These are phyloP conservation scores for Nemotelus pantherinus DNA, from an alignment of 2,888 invertebrate genomes.

Conservation along the genomic window DNA sequence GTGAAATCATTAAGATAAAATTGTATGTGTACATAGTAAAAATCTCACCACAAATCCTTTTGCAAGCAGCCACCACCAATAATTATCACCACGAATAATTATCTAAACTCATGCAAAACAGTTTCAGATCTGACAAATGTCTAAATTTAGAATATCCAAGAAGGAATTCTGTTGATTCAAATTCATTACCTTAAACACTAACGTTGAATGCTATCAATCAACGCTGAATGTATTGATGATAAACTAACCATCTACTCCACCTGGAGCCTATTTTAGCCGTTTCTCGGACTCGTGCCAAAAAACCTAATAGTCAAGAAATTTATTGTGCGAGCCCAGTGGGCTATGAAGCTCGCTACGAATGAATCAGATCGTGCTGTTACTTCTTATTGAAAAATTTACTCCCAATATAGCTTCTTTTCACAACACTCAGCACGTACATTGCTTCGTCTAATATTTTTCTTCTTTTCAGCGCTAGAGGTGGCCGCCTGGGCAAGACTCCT, in stretches of 20 bases:
- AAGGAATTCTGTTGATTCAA: too few relatives aligned
- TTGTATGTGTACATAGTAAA: too few relatives aligned
- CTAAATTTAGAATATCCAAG: too few relatives aligned
- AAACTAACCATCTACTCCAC: slow-evolving; percentile 1
- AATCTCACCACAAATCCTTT: too few relatives aligned
- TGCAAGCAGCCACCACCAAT: too few relatives aligned
- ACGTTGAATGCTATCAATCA: background rate
- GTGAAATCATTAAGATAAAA: too few relatives aligned
- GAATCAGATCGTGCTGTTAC: slow-evolving; percentile 21
- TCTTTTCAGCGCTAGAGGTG: slow-evolving; percentile 26
- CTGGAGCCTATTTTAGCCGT: slow-evolving; percentile 4
- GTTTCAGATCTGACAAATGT: too few relatives aligned
- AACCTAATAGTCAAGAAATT: slow-evolving; percentile 35
- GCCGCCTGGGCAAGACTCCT: background rate
- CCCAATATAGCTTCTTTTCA: slow-evolving; percentile 9
- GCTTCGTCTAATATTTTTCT: background rate
- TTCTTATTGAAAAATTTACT: slow-evolving; percentile 6
- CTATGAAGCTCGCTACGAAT: slow-evolving; percentile 2
- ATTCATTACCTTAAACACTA: too few relatives aligned
- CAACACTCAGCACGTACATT: slow-evolving; percentile 21
- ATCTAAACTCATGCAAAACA: too few relatives aligned
- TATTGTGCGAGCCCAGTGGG: slow-evolving; percentile 19
- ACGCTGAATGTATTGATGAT: background rate
- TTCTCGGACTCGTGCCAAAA: slow-evolving; percentile 30
- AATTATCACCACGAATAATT: too few relatives aligned